Conservation (phyloP, 2,888 invertebrate species). For the Lithodes maja region DNA sequence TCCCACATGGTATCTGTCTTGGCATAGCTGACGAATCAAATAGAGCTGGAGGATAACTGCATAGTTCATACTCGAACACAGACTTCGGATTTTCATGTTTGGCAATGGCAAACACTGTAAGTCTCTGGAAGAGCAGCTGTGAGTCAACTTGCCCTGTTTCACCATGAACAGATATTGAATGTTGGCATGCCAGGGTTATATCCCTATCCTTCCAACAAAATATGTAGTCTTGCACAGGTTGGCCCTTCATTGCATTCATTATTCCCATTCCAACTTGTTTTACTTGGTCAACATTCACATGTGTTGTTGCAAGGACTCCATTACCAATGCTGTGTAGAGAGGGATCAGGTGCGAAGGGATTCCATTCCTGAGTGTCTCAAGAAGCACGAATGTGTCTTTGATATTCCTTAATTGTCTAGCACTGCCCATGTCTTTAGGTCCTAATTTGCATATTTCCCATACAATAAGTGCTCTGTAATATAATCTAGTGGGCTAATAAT, state of each 20-base stretch:
- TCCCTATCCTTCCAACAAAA: not conserved
- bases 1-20: not conserved
- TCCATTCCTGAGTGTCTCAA: slow-evolving; percentile 19
- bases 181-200: not conserved
- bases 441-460: no score
- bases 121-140: not conserved
- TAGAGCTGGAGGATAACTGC: not conserved
- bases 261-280: not conserved
- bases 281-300: not conserved
- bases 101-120: not conserved
- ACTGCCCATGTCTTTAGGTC: no score
- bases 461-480: no score
- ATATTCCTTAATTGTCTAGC: no score
- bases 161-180: not conserved
- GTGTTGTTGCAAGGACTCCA: not conserved
- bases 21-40: not conserved
- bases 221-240: not conserved
- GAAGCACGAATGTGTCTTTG: not conserved
- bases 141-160: not conserved
- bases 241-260: not conserved
- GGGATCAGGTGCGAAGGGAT: slow-evolving; percentile 19
- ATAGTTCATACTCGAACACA: not conserved
- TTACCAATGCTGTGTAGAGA: not conserved
- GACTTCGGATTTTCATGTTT: not conserved
- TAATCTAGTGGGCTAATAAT: no score